Conservation (phyloP, 2,888 invertebrate genomes). For the Tetranychus piercei region DNA sequence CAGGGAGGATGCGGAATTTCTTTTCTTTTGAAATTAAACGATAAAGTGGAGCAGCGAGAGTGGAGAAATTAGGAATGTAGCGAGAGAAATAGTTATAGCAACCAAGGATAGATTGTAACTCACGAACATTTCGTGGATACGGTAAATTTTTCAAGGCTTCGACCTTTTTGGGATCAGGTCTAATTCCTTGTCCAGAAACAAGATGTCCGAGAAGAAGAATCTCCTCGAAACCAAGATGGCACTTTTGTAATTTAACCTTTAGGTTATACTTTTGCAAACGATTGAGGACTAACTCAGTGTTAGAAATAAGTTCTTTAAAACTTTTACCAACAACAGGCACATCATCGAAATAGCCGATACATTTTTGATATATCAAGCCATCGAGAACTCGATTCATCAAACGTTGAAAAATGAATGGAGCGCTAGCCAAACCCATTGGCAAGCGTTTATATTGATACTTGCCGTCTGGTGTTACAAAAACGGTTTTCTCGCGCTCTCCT, state of each 20-base stretch:
- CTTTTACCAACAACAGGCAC: not conserved
- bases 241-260: not conserved
- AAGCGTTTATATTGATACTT: not conserved
- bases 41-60: not conserved
- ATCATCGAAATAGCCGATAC: slow-evolving; percentile 3
- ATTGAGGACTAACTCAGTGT: not conserved
- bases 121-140: not conserved
- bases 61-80: not conserved
- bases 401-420: not conserved
- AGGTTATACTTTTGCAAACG: not conserved
- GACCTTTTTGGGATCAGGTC: not conserved
- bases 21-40: not conserved
- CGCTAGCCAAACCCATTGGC: not conserved
- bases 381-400: not conserved
- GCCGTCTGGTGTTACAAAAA: not conserved
- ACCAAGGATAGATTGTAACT: not conserved
- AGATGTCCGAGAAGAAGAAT: not conserved
- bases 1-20: not conserved
- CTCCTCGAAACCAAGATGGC: not conserved
- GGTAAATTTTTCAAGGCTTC: not conserved
- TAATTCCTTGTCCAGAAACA: not conserved
- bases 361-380: not conserved
- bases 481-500: not conserved
- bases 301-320: not conserved
- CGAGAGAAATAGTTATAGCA: not conserved